phyloP scores from a whole-genome alignment of 1,140 invertebrate genomes.

The Procambarus virginalis region DNA sequence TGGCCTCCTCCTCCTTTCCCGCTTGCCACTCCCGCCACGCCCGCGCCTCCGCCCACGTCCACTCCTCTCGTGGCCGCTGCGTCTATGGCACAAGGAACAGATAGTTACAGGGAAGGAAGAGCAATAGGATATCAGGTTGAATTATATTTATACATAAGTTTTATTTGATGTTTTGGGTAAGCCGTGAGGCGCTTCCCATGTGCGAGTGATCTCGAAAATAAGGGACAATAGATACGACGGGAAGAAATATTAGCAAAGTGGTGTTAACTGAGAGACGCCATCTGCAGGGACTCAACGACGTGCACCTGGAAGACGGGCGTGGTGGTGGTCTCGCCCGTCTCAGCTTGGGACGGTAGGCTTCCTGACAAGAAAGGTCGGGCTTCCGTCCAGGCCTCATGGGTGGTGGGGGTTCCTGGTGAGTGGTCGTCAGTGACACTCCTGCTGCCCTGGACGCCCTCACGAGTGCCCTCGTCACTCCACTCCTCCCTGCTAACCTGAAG shows the following conservation, averaged over 20 bases:
- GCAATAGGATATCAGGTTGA: too few species aligned
- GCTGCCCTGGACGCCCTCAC: not conserved
- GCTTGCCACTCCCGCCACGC: constrained; percentile 57
- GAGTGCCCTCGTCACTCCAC: not conserved
- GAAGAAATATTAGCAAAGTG: too few species aligned
- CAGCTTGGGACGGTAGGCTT: not conserved
- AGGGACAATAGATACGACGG: too few species aligned
- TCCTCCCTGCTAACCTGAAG: not conserved
- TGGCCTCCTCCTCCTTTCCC: constrained; percentile 27
- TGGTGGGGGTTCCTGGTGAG: not conserved
- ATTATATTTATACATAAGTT: too few species aligned
- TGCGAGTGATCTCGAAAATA: too few species aligned
- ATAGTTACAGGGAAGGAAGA: too few species aligned
- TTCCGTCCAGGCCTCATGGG: not conserved
- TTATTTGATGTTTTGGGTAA: too few species aligned
- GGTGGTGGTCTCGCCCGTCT: not conserved
- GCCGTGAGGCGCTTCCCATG: too few species aligned
- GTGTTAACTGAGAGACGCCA: too few species aligned
- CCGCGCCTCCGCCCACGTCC: constrained; percentile 58
- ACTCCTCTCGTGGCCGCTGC: constrained; percentile 15
- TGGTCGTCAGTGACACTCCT: not conserved
- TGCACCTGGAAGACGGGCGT: not conserved
- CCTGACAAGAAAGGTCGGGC: not conserved
- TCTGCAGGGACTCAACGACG: too few species aligned
- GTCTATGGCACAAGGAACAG: too few species aligned